These are phyloP conservation scores for Hyles euphorbiae DNA, from an alignment of 1,140 invertebrate genomes.

Conservation along the genomic window DNA sequence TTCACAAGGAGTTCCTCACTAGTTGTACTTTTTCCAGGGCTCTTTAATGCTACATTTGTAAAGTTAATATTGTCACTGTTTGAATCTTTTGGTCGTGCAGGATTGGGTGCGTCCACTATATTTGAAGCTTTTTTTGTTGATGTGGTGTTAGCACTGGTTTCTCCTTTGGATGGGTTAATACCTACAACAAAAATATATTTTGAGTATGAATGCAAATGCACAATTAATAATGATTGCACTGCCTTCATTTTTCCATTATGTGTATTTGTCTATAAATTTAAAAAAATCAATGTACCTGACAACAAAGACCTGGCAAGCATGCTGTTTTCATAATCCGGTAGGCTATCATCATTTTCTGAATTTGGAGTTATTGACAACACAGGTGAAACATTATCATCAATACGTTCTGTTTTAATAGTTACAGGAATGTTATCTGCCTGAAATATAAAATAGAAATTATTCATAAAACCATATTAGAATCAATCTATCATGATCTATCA, in stretches of 20 bases:
- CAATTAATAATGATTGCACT: neutral
- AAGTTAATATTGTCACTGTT: constrained; percentile 38
- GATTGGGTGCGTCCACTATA: constrained; percentile 36
- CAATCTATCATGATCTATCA: no score
- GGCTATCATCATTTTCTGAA: constrained; percentile 61
- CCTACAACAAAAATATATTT: constrained; percentile 30
- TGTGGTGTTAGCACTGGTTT: constrained; percentile 43
- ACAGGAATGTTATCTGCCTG: constrained; percentile 51
- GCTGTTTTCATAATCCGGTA: constrained; percentile 71
- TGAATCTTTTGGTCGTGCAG: constrained; percentile 42
- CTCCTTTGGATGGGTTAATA: constrained; percentile 64
- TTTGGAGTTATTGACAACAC: constrained; percentile 33
- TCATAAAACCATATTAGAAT: no score
- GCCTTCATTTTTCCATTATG: no score
- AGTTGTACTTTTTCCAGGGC: constrained; percentile 42
- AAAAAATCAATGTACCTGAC: constrained; percentile 45
- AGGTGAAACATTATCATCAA: constrained; percentile 50
- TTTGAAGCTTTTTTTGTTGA: constrained; percentile 48
- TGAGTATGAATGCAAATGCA: no score
- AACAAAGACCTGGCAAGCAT: constrained; percentile 73
- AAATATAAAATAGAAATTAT: constrained; percentile 10
- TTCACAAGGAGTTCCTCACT: constrained; percentile 57
- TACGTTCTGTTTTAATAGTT: constrained; percentile 56
- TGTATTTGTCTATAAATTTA: neutral
- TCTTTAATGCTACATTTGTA: constrained; percentile 42